A percentile compares a stretch with the other conserved stretches of the same genome.
phyloP scores from a whole-genome alignment of 2,113 vertebrate species.

The Tiliqua scincoides region DNA sequence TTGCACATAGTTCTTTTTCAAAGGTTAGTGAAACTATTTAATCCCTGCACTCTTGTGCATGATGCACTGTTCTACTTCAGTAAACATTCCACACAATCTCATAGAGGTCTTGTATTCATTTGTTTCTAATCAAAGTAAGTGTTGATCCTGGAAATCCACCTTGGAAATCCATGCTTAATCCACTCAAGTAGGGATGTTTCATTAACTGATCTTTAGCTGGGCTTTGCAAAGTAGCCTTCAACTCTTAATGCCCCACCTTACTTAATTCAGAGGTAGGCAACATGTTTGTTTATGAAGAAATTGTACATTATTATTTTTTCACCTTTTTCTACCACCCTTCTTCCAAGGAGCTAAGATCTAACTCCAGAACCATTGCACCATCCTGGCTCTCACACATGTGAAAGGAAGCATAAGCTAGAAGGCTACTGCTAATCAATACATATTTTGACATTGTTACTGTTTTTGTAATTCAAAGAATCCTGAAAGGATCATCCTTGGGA shows the following conservation, averaged over 20 bases:
- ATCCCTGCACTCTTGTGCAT: neutral
- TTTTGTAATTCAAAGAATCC: constrained; percentile 49
- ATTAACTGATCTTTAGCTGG: neutral
- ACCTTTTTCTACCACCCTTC: no score
- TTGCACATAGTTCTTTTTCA: neutral
- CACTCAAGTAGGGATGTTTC: neutral
- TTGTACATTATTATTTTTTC: no score
- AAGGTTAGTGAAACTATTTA: neutral
- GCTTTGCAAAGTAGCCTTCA: neutral
- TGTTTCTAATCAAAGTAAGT: neutral
- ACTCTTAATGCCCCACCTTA: neutral
- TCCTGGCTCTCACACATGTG: no score
- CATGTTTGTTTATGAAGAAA: neutral
- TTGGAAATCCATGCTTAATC: neutral
- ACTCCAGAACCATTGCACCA: no score
- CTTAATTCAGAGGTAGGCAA: neutral
- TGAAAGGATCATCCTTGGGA: constrained; percentile 57
- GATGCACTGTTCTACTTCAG: constrained; percentile 12
- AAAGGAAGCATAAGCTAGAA: neutral
- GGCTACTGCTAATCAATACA: neutral
- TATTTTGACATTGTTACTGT: neutral
- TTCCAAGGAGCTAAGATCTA: no score
- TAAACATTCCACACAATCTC: neutral
- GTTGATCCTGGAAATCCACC: neutral
- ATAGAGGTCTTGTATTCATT: neutral